These are phyloP conservation scores for Egretta garzetta DNA, from an alignment of 2,113 vertebrate genomes.

Conservation along the genomic window DNA sequence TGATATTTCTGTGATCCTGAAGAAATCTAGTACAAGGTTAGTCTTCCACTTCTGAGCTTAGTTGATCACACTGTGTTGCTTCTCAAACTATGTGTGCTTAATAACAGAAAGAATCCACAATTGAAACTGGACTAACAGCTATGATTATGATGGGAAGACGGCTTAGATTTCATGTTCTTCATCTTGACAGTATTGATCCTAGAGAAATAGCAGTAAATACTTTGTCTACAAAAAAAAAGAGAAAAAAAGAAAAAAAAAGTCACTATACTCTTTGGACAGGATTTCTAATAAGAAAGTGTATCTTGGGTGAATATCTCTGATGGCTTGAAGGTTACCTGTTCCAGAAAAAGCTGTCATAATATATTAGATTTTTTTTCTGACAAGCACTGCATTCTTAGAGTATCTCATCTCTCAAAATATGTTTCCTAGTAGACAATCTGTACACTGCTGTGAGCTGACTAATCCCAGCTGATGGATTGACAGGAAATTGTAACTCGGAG, in stretches of 20 bases:
- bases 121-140: background rate
- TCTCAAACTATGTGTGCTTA: background rate
- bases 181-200: background rate
- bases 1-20: background rate
- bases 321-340: background rate
- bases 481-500: background rate
- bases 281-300: background rate
- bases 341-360: background rate
- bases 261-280: background rate
- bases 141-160: background rate
- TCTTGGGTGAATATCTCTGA: background rate
- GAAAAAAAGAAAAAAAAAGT: too few relatives aligned
- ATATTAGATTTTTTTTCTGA: background rate
- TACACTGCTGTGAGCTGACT: background rate
- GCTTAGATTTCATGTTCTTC: background rate
- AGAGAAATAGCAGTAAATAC: background rate
- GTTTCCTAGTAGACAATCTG: background rate
- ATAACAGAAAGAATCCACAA: background rate
- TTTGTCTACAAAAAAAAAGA: background rate
- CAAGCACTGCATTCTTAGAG: background rate
- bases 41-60: background rate
- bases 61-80: background rate
- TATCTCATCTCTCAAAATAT: background rate
- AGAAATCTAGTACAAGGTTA: background rate
- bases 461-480: slow-evolving; percentile 6